phyloP scores from a whole-genome alignment of 2,888 invertebrate genomes.

The Meghimatium bilineatum region DNA sequence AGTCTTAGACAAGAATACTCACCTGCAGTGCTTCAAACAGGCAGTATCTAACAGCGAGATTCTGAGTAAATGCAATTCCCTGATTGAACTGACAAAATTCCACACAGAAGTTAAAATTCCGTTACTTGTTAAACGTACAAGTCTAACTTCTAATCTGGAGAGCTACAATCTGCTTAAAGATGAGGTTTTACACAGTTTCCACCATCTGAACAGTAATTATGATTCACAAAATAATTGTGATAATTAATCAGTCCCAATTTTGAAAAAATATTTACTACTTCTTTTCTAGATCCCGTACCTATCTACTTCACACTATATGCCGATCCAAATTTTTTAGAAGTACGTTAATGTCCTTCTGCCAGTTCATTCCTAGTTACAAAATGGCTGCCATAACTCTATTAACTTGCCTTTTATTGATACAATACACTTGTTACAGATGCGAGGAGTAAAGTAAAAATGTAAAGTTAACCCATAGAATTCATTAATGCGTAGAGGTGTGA shows the following conservation, averaged over 20 bases:
- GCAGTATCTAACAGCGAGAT: constrained; percentile 40
- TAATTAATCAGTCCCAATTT: no score
- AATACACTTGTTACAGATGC: no score
- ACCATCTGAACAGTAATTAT: constrained; percentile 39
- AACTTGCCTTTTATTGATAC: no score
- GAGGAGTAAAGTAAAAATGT: no score
- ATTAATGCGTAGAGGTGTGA: no score
- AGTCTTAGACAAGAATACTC: constrained; percentile 47
- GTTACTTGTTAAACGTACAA: constrained; percentile 52
- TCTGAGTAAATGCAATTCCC: constrained; percentile 60
- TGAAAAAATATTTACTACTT: no score
- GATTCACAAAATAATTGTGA: not conserved
- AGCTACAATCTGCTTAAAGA: constrained; percentile 60
- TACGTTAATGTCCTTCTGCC: no score
- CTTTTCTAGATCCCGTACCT: not conserved
- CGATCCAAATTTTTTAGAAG: no score
- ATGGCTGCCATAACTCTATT: no score
- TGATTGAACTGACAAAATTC: constrained; percentile 61
- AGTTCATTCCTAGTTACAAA: no score
- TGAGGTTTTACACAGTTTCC: constrained; percentile 57
- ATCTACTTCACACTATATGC: no score
- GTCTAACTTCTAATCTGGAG: constrained; percentile 59
- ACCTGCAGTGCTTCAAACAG: constrained; percentile 50
- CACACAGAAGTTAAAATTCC: constrained; percentile 53
- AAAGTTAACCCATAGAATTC: no score